These are phyloP conservation scores for Dermolepida albohirtum DNA, from an alignment of 2,888 invertebrate species.

Conservation along the genomic window DNA sequence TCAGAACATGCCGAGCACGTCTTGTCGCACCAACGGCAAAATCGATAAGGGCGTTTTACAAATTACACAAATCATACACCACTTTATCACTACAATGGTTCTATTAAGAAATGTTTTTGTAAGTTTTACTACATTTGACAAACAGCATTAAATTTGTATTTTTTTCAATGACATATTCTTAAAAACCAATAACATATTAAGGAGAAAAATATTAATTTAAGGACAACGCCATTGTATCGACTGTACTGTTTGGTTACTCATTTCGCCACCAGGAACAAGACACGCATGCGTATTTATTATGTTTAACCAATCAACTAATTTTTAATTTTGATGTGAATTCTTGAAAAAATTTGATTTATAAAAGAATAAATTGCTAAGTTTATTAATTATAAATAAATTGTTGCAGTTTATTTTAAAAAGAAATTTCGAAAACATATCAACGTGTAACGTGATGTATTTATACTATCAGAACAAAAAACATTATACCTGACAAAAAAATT, in stretches of 20 bases:
- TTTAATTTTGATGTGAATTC: constrained; percentile 22
- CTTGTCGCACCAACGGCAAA: constrained; percentile 62
- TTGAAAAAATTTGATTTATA: constrained; percentile 10
- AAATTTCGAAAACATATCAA: too few relatives aligned
- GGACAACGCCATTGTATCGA: constrained; percentile 66
- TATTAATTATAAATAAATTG: constrained; percentile 23
- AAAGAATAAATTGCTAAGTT: constrained; percentile 14
- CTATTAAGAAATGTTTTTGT: constrained; percentile 13
- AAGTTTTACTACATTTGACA: constrained; percentile 41
- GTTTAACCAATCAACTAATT: constrained; percentile 26
- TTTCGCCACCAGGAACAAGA: constrained; percentile 58
- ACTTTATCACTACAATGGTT: constrained; percentile 41
- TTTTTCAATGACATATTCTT: constrained; percentile 39
- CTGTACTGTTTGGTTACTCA: constrained; percentile 60
- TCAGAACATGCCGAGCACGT: constrained; percentile 57
- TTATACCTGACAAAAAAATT: constrained; percentile 46
- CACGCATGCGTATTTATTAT: constrained; percentile 52
- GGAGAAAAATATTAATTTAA: constrained; percentile 55
- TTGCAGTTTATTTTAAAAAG: not conserved
- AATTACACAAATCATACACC: constrained; percentile 44
- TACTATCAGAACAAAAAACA: constrained; percentile 52
- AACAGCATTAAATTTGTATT: constrained; percentile 40
- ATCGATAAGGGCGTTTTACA: constrained; percentile 66
- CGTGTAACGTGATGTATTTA: not conserved
- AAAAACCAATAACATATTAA: constrained; percentile 43